A percentile compares a stretch with the other conserved stretches of the same genome.
phyloP scores from a whole-genome alignment of 2,797 vertebrate species.

The Acanthiza pusilla region DNA sequence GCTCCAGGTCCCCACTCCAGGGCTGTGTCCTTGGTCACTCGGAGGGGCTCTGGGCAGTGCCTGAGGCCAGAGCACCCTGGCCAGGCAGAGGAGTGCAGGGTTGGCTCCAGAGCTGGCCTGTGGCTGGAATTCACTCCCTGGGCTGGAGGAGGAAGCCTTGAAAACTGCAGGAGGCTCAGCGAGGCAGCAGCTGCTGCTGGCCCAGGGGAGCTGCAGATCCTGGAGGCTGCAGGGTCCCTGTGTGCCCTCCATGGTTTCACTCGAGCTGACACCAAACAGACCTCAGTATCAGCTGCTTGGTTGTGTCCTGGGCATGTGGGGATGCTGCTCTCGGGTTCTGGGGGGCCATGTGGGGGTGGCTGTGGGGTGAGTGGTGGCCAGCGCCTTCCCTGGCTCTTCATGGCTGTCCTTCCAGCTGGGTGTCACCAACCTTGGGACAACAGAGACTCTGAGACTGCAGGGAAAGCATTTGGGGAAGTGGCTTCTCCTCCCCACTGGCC shows the following conservation, averaged over 20 bases:
- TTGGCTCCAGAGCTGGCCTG: not conserved
- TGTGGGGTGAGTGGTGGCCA: not conserved
- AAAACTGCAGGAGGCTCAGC: not conserved
- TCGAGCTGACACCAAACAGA: not conserved
- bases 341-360: not conserved
- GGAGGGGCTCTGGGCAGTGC: not conserved
- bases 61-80: too few species aligned
- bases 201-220: not conserved
- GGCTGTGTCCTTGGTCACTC: accelerated
- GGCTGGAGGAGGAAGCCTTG: not conserved
- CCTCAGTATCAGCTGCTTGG: not conserved
- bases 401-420: not conserved
- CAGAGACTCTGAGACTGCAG: not conserved
- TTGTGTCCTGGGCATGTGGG: not conserved
- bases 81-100: not conserved
- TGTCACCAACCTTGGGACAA: not conserved
- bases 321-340: not conserved
- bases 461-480: not conserved
- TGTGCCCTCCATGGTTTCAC: not conserved
- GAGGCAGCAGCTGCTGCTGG: not conserved
- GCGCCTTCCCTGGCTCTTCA: not conserved
- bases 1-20: not conserved
- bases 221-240: not conserved
- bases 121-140: not conserved
- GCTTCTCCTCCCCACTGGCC: not conserved